Conservation (phyloP, 2,888 invertebrate species). For the Osmoderma eremita region DNA sequence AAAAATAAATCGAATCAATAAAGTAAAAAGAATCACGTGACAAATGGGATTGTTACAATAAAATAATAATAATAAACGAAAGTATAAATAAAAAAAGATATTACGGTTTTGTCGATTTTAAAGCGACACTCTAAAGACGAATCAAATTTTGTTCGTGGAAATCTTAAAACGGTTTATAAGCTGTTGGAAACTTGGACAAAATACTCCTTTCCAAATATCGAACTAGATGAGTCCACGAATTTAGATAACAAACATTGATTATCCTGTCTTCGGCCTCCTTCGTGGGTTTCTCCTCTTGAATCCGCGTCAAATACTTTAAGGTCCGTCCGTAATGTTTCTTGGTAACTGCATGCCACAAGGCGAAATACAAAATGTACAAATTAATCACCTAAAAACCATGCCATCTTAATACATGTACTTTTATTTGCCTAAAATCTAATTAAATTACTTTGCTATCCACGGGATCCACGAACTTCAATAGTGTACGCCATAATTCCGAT, state of each 20-base stretch:
- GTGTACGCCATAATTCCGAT: constrained; percentile 72
- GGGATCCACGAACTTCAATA: constrained; percentile 84
- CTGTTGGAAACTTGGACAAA: constrained; percentile 75
- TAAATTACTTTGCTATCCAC: constrained; percentile 77
- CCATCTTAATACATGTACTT: not conserved
- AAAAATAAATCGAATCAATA: too few relatives aligned
- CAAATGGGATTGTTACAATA: too few relatives aligned
- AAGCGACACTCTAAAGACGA: too few relatives aligned
- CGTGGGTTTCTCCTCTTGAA: constrained; percentile 83
- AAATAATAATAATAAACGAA: not conserved
- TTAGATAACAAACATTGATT: constrained; percentile 70
- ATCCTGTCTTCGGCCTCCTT: constrained; percentile 78
- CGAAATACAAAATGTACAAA: constrained; percentile 73
- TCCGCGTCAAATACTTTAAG: constrained; percentile 77
- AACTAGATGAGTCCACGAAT: constrained; percentile 79
- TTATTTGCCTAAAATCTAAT: not conserved
- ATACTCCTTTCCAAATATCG: constrained; percentile 68
- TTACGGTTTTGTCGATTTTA: not conserved
- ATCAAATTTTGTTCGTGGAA: too few relatives aligned
- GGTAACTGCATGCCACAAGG: constrained; percentile 83
- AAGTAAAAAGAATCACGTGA: too few relatives aligned
- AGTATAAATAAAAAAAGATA: not conserved
- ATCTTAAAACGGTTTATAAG: constrained; percentile 77
- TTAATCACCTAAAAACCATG: constrained; percentile 51
- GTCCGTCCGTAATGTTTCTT: constrained; percentile 85